Percentiles rank a stretch among this genome's conserved stretches.
These are phyloP conservation scores for Cercocebus atys DNA, from an alignment of 2,113 vertebrate genomes.

Conservation along the genomic window DNA sequence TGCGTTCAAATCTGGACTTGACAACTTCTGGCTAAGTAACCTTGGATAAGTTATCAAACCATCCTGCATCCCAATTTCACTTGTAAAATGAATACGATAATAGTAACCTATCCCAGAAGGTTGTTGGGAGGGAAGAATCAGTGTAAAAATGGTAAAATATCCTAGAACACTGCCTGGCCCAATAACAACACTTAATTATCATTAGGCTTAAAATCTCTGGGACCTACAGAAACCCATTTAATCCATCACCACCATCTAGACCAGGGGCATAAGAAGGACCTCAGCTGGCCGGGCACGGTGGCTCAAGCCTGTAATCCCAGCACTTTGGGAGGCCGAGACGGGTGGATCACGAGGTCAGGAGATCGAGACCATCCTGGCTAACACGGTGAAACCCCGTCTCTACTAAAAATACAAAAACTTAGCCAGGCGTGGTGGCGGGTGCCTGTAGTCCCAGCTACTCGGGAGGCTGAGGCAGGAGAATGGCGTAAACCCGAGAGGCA, in stretches of 20 bases:
- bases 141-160: neutral
- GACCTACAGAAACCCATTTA: slow-evolving; percentile 32
- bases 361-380: no score
- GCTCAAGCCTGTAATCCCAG: no score
- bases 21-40: neutral
- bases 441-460: no score
- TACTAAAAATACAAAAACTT: no score
- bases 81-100: neutral
- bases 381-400: no score
- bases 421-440: no score
- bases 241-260: neutral
- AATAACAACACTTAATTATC: neutral
- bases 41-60: neutral
- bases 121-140: neutral
- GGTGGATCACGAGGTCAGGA: no score
- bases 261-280: neutral
- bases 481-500: no score
- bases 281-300: neutral
- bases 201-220: slow-evolving; percentile 3
- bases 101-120: neutral
- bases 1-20: neutral
- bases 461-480: no score
- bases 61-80: neutral
- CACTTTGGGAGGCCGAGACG: no score
- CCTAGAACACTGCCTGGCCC: neutral